phyloP scores from a whole-genome alignment of 2,113 vertebrate genomes.

The Coryphaenoides rupestris region DNA sequence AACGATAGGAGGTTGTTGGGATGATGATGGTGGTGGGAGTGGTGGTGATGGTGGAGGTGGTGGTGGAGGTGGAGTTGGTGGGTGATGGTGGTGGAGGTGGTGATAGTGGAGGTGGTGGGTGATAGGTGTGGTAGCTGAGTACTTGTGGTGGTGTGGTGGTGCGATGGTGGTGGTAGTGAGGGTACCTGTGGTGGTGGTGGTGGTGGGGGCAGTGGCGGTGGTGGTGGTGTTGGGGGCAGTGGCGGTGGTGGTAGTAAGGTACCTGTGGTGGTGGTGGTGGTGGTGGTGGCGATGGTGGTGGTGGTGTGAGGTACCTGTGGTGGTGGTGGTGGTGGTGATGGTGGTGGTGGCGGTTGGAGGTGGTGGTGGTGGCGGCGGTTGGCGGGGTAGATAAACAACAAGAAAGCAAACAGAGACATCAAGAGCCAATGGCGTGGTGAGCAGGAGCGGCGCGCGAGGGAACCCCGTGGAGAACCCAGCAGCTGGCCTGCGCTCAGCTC shows the following conservation, averaged over 20 bases:
- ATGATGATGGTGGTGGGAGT: background rate
- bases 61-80: background rate
- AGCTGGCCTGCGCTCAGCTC: constrained; percentile 56
- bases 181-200: constrained; percentile 1
- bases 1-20: constrained; percentile 5
- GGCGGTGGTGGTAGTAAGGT: too few species aligned
- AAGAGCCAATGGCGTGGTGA: constrained; percentile 56
- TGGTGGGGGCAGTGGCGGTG: background rate
- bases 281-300: background rate
- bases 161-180: background rate
- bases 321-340: background rate
- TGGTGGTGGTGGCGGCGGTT: background rate
- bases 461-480: constrained; percentile 58
- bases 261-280: background rate
- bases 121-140: too few species aligned
- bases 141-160: background rate
- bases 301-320: background rate
- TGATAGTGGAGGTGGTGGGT: too few species aligned
- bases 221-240: background rate
- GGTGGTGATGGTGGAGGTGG: background rate
- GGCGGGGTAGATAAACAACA: constrained; percentile 43
- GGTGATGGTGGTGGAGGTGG: background rate
- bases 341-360: background rate
- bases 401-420: constrained; percentile 64
- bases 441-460: constrained; percentile 52